These are phyloP conservation scores for Passerculus sandwichensis DNA, from an alignment of 2,797 vertebrate genomes.

Conservation along the genomic window DNA sequence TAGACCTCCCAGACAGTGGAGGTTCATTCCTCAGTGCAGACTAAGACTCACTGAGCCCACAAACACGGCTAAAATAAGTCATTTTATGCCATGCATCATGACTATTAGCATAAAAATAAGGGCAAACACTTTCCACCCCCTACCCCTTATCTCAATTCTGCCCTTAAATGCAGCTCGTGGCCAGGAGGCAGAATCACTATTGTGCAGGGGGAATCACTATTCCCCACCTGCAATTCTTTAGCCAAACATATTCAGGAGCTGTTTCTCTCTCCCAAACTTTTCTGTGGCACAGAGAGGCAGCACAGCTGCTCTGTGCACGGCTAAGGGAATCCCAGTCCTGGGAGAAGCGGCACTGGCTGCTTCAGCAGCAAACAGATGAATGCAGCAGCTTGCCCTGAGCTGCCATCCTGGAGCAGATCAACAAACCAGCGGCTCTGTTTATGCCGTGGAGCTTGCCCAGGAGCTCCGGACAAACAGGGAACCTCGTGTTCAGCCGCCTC, in stretches of 20 bases:
- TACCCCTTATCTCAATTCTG: neutral
- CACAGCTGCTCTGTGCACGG: neutral
- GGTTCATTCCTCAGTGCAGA: neutral
- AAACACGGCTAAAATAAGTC: neutral
- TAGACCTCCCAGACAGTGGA: neutral
- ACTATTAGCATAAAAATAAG: neutral
- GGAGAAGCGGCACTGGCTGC: neutral
- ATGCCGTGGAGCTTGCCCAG: neutral
- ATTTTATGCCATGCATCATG: neutral
- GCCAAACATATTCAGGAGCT: neutral
- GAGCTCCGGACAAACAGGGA: neutral
- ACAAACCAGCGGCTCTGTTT: constrained; percentile 5
- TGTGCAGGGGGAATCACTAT: neutral
- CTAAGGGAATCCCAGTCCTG: neutral
- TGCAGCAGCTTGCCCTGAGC: constrained; percentile 9
- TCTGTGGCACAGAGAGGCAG: neutral
- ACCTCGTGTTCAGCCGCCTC: neutral
- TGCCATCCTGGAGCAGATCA: neutral
- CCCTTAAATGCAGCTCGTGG: neutral
- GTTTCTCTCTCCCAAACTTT: neutral
- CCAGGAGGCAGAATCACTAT: neutral
- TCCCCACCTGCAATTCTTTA: neutral
- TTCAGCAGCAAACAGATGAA: neutral
- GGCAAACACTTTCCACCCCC: neutral
- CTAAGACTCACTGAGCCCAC: neutral